Evolutionary conservation across 1,140 invertebrate species (phyloP).

Genomic region (Octopus bimaculoides): DNA sequence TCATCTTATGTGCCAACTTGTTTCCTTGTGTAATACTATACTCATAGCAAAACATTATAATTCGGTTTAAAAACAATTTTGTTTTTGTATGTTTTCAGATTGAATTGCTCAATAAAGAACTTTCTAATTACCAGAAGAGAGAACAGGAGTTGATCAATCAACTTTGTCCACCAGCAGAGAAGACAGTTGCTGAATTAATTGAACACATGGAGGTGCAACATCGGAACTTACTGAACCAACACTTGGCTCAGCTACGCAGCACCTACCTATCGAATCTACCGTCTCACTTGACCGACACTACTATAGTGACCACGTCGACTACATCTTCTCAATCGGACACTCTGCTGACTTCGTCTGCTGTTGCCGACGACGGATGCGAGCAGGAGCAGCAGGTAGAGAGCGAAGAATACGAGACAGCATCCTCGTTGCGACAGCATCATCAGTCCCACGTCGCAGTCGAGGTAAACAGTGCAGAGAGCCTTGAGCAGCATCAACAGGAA

Average conservation of each 20-base stretch:
- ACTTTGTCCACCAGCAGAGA: conserved; percentile 25
- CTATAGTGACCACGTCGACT: no score
- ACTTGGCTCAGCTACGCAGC: conserved; percentile 29
- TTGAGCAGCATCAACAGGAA: background rate
- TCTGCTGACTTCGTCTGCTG: background rate
- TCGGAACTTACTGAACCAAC: conserved; percentile 41
- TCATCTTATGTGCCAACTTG: no score
- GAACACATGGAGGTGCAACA: conserved; percentile 36
- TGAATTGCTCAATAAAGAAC: conserved; percentile 25
- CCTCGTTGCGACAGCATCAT: background rate
- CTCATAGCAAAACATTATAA: no score
- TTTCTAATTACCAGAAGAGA: conserved; percentile 34
- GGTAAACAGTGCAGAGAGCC: background rate
- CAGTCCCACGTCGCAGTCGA: background rate
- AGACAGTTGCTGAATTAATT: conserved; percentile 21
- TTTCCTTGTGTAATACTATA: no score
- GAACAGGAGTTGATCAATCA: conserved; percentile 42
- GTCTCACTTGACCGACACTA: background rate
- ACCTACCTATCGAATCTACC: conserved; percentile 13
- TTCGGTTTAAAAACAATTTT: background rate
- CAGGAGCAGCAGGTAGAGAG: conserved; percentile 21
- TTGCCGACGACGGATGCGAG: conserved; percentile 31
- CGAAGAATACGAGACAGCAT: background rate
- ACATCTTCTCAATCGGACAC: background rate
- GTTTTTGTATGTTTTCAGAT: conserved; percentile 25